These are phyloP conservation scores for Eledona agricola DNA, from an alignment of 2,888 invertebrate genomes.

Conservation along the genomic window DNA sequence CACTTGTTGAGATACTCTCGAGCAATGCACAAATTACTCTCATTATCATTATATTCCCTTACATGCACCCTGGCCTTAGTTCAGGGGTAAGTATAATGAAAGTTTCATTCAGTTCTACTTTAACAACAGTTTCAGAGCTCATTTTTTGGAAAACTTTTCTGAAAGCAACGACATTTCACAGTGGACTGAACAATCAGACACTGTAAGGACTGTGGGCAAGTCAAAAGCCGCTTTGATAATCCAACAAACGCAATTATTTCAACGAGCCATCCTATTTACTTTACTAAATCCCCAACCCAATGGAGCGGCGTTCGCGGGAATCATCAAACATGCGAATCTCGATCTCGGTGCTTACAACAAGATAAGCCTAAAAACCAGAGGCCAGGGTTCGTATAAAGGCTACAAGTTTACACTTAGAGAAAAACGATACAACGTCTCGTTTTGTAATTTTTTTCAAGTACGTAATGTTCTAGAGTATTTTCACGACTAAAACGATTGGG, in stretches of 20 bases:
- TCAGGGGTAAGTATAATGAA: conserved; percentile 39
- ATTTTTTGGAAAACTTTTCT: too few relatives aligned
- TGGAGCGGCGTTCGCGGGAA: conserved; percentile 62
- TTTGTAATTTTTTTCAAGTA: conserved; percentile 50
- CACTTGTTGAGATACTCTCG: too few relatives aligned
- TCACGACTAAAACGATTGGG: too few relatives aligned
- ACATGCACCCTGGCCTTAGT: too few relatives aligned
- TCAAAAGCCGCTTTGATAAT: conserved; percentile 61
- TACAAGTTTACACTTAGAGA: conserved; percentile 62
- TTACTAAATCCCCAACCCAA: conserved; percentile 61
- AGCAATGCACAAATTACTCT: too few relatives aligned
- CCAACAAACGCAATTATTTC: conserved; percentile 57
- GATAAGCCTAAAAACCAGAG: conserved; percentile 56
- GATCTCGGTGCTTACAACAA: conserved; percentile 53
- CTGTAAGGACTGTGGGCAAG: conserved; percentile 58
- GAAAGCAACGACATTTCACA: conserved; percentile 46
- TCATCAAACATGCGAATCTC: conserved; percentile 52
- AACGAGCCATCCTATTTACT: conserved; percentile 62
- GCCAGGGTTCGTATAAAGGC: conserved; percentile 57
- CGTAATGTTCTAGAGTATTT: neutral
- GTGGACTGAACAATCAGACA: conserved; percentile 62
- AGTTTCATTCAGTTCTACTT: too few relatives aligned
- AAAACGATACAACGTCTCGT: conserved; percentile 53
- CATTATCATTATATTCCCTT: too few relatives aligned
- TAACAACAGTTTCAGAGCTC: too few relatives aligned